A percentile compares a stretch with the other conserved stretches of the same genome.
These are phyloP conservation scores for Drosophila littoralis DNA, from an alignment of 1,140 invertebrate species.

Conservation along the genomic window DNA sequence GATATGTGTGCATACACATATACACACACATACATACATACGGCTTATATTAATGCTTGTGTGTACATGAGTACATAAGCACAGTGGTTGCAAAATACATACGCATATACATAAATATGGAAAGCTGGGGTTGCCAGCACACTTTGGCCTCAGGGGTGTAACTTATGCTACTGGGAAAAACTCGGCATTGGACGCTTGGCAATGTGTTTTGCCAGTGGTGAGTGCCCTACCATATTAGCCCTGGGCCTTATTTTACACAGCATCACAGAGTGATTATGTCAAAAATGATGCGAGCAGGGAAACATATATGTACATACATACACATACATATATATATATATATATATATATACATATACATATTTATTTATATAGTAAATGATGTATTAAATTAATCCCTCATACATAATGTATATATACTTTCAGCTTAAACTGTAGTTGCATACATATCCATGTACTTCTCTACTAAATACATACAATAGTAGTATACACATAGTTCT, in stretches of 20 bases:
- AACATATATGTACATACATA: conserved; percentile 15
- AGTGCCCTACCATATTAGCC: conserved; percentile 61
- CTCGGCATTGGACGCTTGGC: conserved; percentile 69
- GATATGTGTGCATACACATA: neutral
- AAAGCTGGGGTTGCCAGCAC: conserved; percentile 72
- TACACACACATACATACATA: conserved; percentile 5
- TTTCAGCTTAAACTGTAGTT: no score
- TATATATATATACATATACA: conserved; percentile 7
- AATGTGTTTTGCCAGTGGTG: conserved; percentile 70
- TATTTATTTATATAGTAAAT: neutral
- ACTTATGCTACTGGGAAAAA: conserved; percentile 82
- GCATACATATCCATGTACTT: no score
- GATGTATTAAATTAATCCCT: no score
- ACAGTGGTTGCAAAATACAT: conserved; percentile 39
- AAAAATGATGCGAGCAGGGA: conserved; percentile 33
- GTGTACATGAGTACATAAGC: conserved; percentile 36
- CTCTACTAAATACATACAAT: no score
- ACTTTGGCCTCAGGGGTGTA: conserved; percentile 75
- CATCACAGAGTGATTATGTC: conserved; percentile 54
- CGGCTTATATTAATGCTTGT: conserved; percentile 25
- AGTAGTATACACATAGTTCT: no score
- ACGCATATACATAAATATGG: conserved; percentile 33
- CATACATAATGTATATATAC: neutral
- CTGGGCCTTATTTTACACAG: conserved; percentile 60
- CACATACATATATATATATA: neutral